phyloP scores from a whole-genome alignment of 2,113 vertebrate genomes.

The Sigmodon hispidus region DNA sequence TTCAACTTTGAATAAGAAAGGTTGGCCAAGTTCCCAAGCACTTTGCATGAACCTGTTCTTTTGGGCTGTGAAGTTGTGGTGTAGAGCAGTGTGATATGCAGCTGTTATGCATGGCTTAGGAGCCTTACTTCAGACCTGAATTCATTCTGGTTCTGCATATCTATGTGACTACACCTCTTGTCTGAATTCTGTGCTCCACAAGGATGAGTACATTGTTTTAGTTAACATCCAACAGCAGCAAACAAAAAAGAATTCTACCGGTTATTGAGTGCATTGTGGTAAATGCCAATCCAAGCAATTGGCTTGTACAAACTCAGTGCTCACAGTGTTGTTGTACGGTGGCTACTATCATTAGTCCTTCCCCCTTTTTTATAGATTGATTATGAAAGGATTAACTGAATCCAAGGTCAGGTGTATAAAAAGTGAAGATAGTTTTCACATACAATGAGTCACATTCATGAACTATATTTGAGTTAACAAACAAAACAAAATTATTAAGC shows the following conservation, averaged over 20 bases:
- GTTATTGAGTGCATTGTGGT: background rate
- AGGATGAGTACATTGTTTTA: background rate
- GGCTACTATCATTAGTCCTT: background rate
- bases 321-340: background rate
- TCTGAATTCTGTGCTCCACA: background rate
- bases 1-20: background rate
- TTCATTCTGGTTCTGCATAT: background rate
- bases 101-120: background rate
- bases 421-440: background rate
- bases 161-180: background rate
- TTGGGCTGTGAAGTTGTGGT: background rate
- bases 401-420: background rate
- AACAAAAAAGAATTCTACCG: background rate
- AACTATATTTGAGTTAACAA: background rate
- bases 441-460: background rate
- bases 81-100: background rate
- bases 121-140: background rate
- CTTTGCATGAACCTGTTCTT: background rate
- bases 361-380: background rate
- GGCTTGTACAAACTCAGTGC: background rate
- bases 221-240: background rate
- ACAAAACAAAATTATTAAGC: background rate
- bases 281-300: background rate
- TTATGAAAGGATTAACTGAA: background rate
- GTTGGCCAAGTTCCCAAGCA: slow-evolving; percentile 7